Conservation (phyloP, 2,113 vertebrate species). For the Myotis yumanensis region DNA sequence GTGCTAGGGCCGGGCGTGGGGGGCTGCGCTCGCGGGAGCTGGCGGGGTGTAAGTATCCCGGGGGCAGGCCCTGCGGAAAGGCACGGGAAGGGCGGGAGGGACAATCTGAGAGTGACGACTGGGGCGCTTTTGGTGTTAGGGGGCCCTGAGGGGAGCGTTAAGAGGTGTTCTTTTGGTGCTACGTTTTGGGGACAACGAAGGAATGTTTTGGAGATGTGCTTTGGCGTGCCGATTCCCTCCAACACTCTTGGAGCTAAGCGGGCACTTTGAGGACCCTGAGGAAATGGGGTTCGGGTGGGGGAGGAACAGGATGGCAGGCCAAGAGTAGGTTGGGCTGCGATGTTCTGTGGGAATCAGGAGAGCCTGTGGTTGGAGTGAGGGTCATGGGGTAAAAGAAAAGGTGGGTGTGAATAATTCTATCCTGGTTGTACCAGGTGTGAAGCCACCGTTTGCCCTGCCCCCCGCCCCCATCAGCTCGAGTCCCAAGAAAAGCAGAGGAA, state of each 20-base stretch:
- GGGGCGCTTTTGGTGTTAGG: background rate
- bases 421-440: background rate
- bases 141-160: background rate
- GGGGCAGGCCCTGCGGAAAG: background rate
- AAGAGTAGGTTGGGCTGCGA: background rate
- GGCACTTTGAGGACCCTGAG: background rate
- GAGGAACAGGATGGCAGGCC: background rate
- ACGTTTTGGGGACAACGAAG: background rate
- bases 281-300: background rate
- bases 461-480: accelerated
- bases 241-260: background rate
- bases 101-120: background rate
- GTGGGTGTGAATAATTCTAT: accelerated
- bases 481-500: background rate
- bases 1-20: background rate
- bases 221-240: background rate
- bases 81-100: background rate
- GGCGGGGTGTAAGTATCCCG: background rate
- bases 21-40: background rate
- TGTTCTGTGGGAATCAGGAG: background rate
- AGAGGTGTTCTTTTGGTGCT: background rate
- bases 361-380: background rate
- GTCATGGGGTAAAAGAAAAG: background rate
- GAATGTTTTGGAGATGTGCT: background rate
- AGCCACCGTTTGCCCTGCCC: background rate